These are phyloP conservation scores for Phymastichus coffea DNA, from an alignment of 1,140 invertebrate genomes.

Conservation along the genomic window DNA sequence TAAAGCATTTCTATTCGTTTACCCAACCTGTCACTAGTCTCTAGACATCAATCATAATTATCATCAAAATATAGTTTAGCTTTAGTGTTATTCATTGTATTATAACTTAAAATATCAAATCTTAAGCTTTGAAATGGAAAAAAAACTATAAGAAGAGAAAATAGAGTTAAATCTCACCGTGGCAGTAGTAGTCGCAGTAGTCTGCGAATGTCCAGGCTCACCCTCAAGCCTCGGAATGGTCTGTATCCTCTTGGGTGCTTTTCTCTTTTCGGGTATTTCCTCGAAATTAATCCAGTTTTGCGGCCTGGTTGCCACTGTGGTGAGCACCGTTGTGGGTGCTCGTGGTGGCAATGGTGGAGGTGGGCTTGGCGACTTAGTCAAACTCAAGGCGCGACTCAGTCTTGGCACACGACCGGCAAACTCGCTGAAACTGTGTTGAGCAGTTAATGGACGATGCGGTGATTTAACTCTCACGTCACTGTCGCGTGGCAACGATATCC, in stretches of 20 bases:
- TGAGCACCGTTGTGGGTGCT: constrained; percentile 36
- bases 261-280: constrained; percentile 77
- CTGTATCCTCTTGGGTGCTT: constrained; percentile 76
- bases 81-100: not conserved
- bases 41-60: too few species aligned
- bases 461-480: constrained; percentile 57
- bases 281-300: constrained; percentile 82
- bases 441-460: constrained; percentile 39
- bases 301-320: constrained; percentile 31
- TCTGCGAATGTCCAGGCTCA: constrained; percentile 32
- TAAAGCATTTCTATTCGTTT: too few species aligned
- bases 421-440: constrained; percentile 47
- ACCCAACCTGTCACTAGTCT: too few species aligned
- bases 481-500: constrained; percentile 68
- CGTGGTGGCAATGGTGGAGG: constrained; percentile 58
- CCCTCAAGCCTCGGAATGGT: constrained; percentile 64
- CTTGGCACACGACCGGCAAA: constrained; percentile 45
- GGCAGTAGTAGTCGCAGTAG: constrained; percentile 10
- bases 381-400: not conserved
- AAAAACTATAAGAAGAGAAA: not conserved
- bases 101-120: not conserved
- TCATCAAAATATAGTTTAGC: too few species aligned
- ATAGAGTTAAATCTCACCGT: constrained; percentile 5
- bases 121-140: not conserved
- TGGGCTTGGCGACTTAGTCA: constrained; percentile 44